These are phyloP conservation scores for Spilarctia lutea DNA, from an alignment of 2,888 invertebrate species.

Conservation along the genomic window DNA sequence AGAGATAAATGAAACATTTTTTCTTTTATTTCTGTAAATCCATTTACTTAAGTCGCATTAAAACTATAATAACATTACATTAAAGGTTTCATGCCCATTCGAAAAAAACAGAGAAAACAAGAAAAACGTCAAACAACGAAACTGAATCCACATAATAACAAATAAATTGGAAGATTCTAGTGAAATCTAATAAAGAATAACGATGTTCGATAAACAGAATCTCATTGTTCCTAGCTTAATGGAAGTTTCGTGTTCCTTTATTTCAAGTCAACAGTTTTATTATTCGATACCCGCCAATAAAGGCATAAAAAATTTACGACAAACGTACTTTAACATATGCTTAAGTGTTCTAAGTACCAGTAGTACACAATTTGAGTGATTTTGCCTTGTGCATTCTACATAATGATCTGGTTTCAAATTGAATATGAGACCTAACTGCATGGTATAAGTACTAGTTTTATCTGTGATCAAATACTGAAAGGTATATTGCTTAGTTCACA, in stretches of 20 bases:
- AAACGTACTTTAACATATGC: conserved; percentile 2
- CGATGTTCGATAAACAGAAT: conserved; percentile 30
- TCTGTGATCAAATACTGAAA: neutral
- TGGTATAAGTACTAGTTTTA: neutral
- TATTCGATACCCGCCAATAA: conserved; percentile 31
- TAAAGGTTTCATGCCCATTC: conserved; percentile 17
- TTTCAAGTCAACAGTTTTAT: conserved; percentile 33
- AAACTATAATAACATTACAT: conserved; percentile 7
- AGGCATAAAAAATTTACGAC: conserved; percentile 4
- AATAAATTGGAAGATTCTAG: conserved; percentile 23
- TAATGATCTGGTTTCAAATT: neutral
- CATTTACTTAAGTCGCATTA: neutral
- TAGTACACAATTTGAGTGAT: neutral
- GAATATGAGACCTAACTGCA: neutral
- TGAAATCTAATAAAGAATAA: conserved; percentile 26
- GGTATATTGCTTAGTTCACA: neutral
- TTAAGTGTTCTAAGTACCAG: neutral
- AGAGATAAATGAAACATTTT: conserved; percentile 12
- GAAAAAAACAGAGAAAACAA: conserved; percentile 16
- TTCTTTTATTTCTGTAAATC: neutral
- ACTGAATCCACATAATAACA: conserved; percentile 12
- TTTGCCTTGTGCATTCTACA: neutral
- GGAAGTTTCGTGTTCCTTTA: conserved; percentile 36
- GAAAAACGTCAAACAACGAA: conserved; percentile 13
- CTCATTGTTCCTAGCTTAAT: conserved; percentile 27